These are phyloP conservation scores for Ochlodes sylvanus DNA, from an alignment of 2,888 invertebrate genomes.

Conservation along the genomic window DNA sequence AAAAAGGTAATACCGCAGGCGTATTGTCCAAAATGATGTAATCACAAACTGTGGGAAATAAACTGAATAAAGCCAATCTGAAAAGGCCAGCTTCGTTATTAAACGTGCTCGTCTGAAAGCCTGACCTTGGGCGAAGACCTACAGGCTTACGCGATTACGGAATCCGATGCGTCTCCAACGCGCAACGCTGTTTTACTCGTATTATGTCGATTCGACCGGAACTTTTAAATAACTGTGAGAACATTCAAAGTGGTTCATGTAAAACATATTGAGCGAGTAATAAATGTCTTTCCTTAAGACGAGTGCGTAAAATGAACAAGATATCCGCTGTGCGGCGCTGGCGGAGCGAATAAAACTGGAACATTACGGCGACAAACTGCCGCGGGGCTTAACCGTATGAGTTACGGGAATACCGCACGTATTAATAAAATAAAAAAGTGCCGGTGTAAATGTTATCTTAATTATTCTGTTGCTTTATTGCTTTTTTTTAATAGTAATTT, in stretches of 20 bases:
- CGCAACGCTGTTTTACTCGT: background rate
- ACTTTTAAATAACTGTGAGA: background rate
- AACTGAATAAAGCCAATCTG: constrained; percentile 26
- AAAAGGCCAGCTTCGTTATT: constrained; percentile 24
- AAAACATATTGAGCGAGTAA: background rate
- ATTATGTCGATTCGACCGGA: no score
- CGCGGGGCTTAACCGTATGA: constrained; percentile 5
- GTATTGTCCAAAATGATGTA: constrained; percentile 47
- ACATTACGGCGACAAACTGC: constrained; percentile 23
- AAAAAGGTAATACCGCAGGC: constrained; percentile 44
- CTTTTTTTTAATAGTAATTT: background rate
- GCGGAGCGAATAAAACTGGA: background rate
- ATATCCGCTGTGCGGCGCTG: constrained; percentile 3
- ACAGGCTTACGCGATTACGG: background rate
- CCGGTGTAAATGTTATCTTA: background rate
- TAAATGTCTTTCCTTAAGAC: constrained; percentile 12
- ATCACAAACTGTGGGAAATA: constrained; percentile 40
- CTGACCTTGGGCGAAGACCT: constrained; percentile 2
- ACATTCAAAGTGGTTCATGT: background rate
- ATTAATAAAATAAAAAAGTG: constrained; percentile 15
- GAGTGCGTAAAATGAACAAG: constrained; percentile 24
- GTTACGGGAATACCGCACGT: constrained; percentile 1
- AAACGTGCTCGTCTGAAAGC: constrained; percentile 21
- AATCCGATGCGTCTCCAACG: background rate
- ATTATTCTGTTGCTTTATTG: background rate